These are phyloP conservation scores for Cavia porcellus DNA, from an alignment of 2,113 vertebrate species.

Conservation along the genomic window DNA sequence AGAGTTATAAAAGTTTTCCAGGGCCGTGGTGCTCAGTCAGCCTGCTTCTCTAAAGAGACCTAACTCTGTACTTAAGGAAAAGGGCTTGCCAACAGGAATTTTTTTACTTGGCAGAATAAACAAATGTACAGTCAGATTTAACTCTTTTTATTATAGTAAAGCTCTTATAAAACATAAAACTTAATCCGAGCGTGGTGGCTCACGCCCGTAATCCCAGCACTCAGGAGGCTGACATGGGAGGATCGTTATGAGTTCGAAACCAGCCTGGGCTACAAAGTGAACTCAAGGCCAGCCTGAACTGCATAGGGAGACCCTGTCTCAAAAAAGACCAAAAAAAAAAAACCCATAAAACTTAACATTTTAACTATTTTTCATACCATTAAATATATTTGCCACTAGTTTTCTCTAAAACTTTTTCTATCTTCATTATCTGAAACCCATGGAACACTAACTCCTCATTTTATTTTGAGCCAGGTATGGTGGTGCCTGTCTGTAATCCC, in stretches of 20 bases:
- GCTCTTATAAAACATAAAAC: background rate
- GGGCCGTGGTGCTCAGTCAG: background rate
- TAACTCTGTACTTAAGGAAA: slow-evolving; percentile 1
- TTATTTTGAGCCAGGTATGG: background rate
- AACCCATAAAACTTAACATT: background rate
- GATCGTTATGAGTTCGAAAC: too few relatives aligned
- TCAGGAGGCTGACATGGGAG: too few relatives aligned
- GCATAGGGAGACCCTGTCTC: too few relatives aligned
- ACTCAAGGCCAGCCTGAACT: too few relatives aligned
- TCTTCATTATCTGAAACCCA: slow-evolving; percentile 1
- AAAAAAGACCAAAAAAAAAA: too few relatives aligned
- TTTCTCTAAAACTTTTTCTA: background rate
- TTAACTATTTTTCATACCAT: background rate
- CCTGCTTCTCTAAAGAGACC: slow-evolving; percentile 24
- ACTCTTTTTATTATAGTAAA: slow-evolving; percentile 31
- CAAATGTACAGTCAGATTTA: slow-evolving; percentile 14
- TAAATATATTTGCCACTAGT: background rate
- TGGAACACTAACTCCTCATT: too few relatives aligned
- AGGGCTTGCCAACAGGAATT: background rate
- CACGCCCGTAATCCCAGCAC: too few relatives aligned
- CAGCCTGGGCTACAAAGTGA: too few relatives aligned
- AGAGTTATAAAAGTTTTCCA: background rate
- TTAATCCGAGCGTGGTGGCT: background rate
- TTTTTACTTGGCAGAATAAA: slow-evolving; percentile 11
- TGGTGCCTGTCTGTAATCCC: too few relatives aligned